A percentile compares a stretch with the other conserved stretches of the same genome.
Evolutionary conservation across 2,797 vertebrate species (phyloP).

Genomic region (Pangasius djambal): DNA sequence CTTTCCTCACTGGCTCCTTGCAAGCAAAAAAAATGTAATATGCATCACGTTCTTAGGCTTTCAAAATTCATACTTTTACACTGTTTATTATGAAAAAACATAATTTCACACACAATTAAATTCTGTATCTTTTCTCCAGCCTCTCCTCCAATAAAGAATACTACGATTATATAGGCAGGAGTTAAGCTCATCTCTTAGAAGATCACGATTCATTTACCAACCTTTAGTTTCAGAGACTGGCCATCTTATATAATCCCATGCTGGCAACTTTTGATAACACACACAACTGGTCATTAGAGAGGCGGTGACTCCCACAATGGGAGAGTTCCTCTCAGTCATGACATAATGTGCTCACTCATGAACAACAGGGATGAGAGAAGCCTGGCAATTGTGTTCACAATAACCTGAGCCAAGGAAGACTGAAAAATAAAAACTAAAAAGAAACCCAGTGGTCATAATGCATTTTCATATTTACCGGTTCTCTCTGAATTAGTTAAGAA

Average conservation of each 20-base stretch:
- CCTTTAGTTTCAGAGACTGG: conserved; percentile 64
- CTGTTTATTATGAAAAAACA: neutral
- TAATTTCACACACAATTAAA: conserved; percentile 53
- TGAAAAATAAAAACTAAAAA: neutral
- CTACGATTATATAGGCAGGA: conserved; percentile 53
- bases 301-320: neutral
- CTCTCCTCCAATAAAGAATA: conserved; percentile 58
- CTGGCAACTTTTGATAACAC: conserved; percentile 65
- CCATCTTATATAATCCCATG: conserved; percentile 66
- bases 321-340: conserved; percentile 8
- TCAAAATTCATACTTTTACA: neutral
- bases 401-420: neutral
- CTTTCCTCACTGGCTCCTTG: neutral
- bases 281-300: conserved; percentile 28
- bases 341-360: neutral
- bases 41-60: too few species aligned
- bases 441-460: neutral
- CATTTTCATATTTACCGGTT: neutral
- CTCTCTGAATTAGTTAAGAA: neutral
- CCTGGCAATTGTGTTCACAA: neutral
- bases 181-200: conserved; percentile 69
- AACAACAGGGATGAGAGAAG: neutral
- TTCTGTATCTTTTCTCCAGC: conserved; percentile 39
- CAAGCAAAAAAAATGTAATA: neutral
- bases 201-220: conserved; percentile 59